These are phyloP conservation scores for Drosophila athabasca DNA, from an alignment of 1,140 invertebrate genomes.

Conservation along the genomic window DNA sequence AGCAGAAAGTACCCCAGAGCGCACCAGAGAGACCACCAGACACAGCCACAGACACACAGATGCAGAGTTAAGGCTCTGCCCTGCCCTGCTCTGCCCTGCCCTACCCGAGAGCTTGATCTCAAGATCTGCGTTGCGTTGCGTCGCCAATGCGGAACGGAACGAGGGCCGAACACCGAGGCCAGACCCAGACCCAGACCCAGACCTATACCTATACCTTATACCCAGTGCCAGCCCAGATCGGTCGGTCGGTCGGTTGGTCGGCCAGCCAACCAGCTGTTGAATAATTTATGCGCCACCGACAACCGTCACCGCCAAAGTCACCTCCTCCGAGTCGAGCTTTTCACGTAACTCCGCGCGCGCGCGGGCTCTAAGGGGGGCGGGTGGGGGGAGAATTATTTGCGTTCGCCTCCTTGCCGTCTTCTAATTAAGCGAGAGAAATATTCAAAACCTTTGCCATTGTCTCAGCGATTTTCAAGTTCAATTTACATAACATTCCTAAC, in stretches of 20 bases:
- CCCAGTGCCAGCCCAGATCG: slow-evolving; percentile 7
- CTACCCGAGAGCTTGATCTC: slow-evolving; percentile 11
- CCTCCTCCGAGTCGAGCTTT: slow-evolving; percentile 49
- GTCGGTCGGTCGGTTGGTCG: not conserved
- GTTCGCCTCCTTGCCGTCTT: slow-evolving; percentile 73
- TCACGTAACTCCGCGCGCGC: slow-evolving; percentile 34
- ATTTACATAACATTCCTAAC: slow-evolving; percentile 78
- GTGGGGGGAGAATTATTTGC: slow-evolving; percentile 73
- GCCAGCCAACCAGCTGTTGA: slow-evolving; percentile 60
- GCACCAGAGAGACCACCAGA: not conserved
- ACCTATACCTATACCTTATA: not conserved
- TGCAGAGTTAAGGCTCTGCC: no score
- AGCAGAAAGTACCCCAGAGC: not conserved
- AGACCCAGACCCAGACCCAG: slow-evolving; percentile 23
- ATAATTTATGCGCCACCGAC: slow-evolving; percentile 72
- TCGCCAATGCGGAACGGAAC: slow-evolving; percentile 73
- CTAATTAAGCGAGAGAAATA: slow-evolving; percentile 79
- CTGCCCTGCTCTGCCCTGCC: no score
- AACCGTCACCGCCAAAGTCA: slow-evolving; percentile 54
- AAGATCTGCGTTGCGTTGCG: slow-evolving; percentile 52
- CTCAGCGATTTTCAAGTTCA: slow-evolving; percentile 78
- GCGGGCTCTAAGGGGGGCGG: slow-evolving; percentile 42
- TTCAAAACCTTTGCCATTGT: slow-evolving; percentile 79
- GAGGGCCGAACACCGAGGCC: slow-evolving; percentile 39
- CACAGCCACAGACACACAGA: not conserved